These are phyloP conservation scores for Plagodis dolabraria DNA, from an alignment of 2,888 invertebrate genomes.

Conservation along the genomic window DNA sequence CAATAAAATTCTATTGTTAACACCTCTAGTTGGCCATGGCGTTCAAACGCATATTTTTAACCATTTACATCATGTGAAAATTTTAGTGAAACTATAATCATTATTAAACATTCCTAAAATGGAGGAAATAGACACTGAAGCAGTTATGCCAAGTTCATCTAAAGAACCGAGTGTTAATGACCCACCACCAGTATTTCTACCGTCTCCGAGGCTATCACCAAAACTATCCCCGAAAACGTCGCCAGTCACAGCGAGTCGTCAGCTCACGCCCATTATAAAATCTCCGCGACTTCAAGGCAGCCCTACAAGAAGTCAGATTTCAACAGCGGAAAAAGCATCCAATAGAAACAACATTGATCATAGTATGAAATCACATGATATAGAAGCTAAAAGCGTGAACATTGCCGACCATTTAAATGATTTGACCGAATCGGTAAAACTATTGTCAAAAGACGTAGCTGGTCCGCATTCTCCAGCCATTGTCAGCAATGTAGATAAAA, in stretches of 20 bases:
- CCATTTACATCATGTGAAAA: slow-evolving; percentile 45
- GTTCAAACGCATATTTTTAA: slow-evolving; percentile 32
- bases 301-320: slow-evolving; percentile 17
- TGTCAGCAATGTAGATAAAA: slow-evolving; percentile 67
- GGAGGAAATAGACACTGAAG: slow-evolving; percentile 25
- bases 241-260: slow-evolving; percentile 5
- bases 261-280: background rate
- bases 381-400: slow-evolving; percentile 53
- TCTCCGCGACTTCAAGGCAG: slow-evolving; percentile 24
- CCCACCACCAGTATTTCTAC: slow-evolving; percentile 1
- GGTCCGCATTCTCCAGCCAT: slow-evolving; percentile 46
- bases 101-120: slow-evolving; percentile 16
- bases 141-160: slow-evolving; percentile 17
- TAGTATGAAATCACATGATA: slow-evolving; percentile 35
- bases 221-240: background rate
- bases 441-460: slow-evolving; percentile 48
- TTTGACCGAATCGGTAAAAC: slow-evolving; percentile 54
- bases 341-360: slow-evolving; percentile 12
- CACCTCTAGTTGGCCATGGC: slow-evolving; percentile 62
- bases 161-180: slow-evolving; percentile 12
- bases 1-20: slow-evolving; percentile 30
- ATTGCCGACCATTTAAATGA: slow-evolving; percentile 58
- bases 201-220: slow-evolving; percentile 3
- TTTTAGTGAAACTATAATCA: slow-evolving; percentile 25
- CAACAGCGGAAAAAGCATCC: slow-evolving; percentile 5